Evolutionary conservation across 2,888 invertebrate genomes (phyloP).

Genomic region (Chalcis sispes): DNA sequence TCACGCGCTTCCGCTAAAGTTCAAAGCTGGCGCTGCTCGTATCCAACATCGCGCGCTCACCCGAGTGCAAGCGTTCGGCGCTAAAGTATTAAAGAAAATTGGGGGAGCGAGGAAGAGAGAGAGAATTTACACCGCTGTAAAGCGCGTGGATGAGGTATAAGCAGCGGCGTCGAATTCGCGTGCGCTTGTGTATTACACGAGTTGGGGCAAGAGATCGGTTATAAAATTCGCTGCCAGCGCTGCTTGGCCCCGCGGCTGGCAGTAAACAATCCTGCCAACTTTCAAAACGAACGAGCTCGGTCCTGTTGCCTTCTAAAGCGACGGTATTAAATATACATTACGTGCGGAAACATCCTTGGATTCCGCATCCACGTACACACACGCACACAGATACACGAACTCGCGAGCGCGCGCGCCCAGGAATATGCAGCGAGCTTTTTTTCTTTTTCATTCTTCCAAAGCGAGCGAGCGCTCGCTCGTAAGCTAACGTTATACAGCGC

Average conservation of each 20-base stretch:
- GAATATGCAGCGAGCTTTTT: no score
- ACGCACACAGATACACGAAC: not conserved
- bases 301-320: constrained; percentile 59
- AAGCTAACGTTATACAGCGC: not conserved
- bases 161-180: no score
- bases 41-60: not conserved
- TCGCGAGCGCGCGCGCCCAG: no score
- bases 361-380: constrained; percentile 20
- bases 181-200: constrained; percentile 5
- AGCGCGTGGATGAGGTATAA: constrained; percentile 12
- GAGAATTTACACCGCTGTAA: constrained; percentile 1
- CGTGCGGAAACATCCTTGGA: constrained; percentile 26
- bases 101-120: constrained; percentile 7
- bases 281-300: constrained; percentile 48
- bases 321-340: constrained; percentile 72
- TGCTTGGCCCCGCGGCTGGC: constrained; percentile 19
- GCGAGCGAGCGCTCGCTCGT: not conserved
- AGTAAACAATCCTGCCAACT: constrained; percentile 65
- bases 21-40: no score
- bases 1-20: no score
- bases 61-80: not conserved
- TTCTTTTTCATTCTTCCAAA: not conserved
- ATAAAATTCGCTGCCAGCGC: constrained; percentile 46
- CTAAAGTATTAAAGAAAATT: constrained; percentile 20
- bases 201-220: constrained; percentile 4